These are phyloP conservation scores for Danio rerio DNA, from an alignment of 2,113 vertebrate species.

Conservation along the genomic window DNA sequence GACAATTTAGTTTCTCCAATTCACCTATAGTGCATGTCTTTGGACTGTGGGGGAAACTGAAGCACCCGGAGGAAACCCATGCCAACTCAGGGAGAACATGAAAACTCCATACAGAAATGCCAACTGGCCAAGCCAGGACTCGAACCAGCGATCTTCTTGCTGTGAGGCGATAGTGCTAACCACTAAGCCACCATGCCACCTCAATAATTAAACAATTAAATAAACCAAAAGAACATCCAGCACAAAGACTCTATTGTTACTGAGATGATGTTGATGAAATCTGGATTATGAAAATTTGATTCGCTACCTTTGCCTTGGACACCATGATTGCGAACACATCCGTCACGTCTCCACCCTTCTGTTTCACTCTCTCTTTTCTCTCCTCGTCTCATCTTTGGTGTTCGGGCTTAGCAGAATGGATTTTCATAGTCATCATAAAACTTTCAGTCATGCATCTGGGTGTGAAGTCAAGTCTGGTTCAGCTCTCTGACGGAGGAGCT, in stretches of 20 bases:
- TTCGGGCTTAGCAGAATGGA: conserved; percentile 36
- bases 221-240: conserved; percentile 45
- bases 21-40: too few relatives aligned
- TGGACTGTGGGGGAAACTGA: too few relatives aligned
- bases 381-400: conserved; percentile 10
- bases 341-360: conserved; percentile 4
- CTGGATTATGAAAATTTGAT: conserved; percentile 68
- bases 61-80: too few relatives aligned
- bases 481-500: conserved; percentile 18
- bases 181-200: too few relatives aligned
- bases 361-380: conserved; percentile 35
- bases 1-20: too few relatives aligned
- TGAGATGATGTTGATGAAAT: conserved; percentile 68
- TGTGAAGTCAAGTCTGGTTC: conserved; percentile 18
- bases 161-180: too few relatives aligned
- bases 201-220: too few relatives aligned
- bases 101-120: too few relatives aligned
- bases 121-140: too few relatives aligned
- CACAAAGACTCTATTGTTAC: conserved; percentile 56
- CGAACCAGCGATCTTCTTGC: too few relatives aligned
- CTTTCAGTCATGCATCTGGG: conserved; percentile 40
- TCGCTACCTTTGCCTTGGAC: conserved; percentile 53
- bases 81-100: too few relatives aligned
- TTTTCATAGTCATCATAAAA: conserved; percentile 59
- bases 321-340: conserved; percentile 42